Conservation (phyloP, 2,113 vertebrate species). For the Caracal caracal region DNA sequence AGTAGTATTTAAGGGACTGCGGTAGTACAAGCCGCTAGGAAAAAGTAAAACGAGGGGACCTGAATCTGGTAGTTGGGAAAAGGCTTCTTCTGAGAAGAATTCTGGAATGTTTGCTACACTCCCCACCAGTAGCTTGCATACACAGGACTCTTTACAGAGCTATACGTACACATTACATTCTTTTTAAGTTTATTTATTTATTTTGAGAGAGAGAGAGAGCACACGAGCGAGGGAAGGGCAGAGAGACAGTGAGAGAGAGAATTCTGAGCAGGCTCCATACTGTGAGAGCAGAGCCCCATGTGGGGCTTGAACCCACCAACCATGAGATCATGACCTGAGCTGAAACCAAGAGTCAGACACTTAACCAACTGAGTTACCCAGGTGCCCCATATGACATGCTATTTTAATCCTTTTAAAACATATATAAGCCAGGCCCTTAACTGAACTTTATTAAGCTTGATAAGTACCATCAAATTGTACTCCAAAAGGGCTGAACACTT, state of each 20-base stretch:
- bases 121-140: background rate
- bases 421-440: background rate
- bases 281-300: too few species aligned
- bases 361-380: too few species aligned
- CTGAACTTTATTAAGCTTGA: background rate
- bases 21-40: background rate
- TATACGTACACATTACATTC: background rate
- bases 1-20: background rate
- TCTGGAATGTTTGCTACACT: background rate
- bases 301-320: too few species aligned
- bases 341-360: too few species aligned
- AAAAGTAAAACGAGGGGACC: background rate
- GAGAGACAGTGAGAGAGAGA: too few species aligned
- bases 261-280: too few species aligned
- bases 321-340: too few species aligned
- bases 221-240: too few species aligned
- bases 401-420: conserved; percentile 22
- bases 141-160: background rate
- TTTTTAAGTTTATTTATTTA: too few species aligned
- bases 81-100: background rate
- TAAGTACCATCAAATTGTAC: background rate
- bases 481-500: background rate
- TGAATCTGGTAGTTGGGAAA: background rate
- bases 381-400: background rate
- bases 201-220: too few species aligned